Conservation (phyloP, 2,888 invertebrate genomes). For the Drosophila colorata region DNA sequence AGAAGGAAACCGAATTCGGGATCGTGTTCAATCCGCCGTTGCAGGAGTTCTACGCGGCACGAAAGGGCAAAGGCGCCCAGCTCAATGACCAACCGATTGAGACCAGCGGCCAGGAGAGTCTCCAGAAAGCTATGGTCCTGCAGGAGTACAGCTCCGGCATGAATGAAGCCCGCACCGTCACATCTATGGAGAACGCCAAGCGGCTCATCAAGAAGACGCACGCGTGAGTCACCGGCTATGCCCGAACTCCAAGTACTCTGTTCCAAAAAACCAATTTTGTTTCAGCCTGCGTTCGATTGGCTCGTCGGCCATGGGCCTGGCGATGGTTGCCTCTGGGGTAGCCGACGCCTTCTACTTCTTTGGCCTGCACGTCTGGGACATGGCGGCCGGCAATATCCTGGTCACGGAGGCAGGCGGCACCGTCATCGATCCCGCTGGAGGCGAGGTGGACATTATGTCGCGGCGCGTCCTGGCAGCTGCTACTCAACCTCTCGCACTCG, state of each 20-base stretch:
- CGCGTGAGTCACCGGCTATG: constrained; percentile 86
- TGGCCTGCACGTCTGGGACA: constrained; percentile 98
- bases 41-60: constrained; percentile 53
- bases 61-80: constrained; percentile 42
- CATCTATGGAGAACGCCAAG: constrained; percentile 89
- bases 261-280: neutral
- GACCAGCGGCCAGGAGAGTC: constrained; percentile 31
- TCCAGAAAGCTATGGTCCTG: constrained; percentile 52
- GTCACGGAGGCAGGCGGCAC: constrained; percentile 97
- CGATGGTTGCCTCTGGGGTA: constrained; percentile 95
- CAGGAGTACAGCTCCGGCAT: constrained; percentile 55
- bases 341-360: constrained; percentile 95
- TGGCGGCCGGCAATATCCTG: constrained; percentile 94
- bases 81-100: constrained; percentile 41
- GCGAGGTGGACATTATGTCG: constrained; percentile 91
- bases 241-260: too few species aligned
- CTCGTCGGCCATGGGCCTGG: constrained; percentile 97
- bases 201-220: constrained; percentile 89
- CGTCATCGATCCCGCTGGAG: constrained; percentile 94
- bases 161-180: constrained; percentile 64
- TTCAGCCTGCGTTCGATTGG: constrained; percentile 92
- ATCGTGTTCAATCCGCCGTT: constrained; percentile 60
- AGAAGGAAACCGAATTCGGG: constrained; percentile 46
- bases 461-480: constrained; percentile 93
- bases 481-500: constrained; percentile 89